Percentiles rank a stretch among this genome's conserved stretches.
Evolutionary conservation across 2,113 vertebrate genomes (phyloP).

Genomic region (Alexandromys fortis): DNA sequence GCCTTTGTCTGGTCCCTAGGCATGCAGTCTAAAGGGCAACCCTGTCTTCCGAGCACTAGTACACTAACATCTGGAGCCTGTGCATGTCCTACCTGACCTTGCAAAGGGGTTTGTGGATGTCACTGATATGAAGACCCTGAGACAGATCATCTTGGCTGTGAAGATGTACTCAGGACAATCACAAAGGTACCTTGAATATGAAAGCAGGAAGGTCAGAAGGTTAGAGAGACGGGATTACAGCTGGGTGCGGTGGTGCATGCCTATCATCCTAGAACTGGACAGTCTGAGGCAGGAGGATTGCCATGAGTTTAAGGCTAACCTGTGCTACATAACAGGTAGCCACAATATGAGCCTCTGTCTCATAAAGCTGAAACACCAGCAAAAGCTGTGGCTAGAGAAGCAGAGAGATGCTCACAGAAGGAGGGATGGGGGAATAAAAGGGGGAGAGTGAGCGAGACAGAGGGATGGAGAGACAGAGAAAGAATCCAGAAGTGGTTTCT

Average conservation of each 20-base stretch:
- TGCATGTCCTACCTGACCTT: neutral
- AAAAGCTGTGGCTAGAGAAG: neutral
- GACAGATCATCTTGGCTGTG: neutral
- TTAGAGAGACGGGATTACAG: neutral
- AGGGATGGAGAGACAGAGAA: neutral
- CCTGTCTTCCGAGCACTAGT: neutral
- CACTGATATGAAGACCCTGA: neutral
- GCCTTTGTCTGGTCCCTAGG: neutral
- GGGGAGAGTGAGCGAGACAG: accelerated
- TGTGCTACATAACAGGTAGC: neutral
- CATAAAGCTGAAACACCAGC: neutral
- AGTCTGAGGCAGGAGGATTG: neutral
- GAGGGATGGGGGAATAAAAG: accelerated
- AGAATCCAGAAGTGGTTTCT: neutral
- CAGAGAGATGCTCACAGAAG: neutral
- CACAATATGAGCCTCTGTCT: neutral
- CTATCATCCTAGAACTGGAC: neutral
- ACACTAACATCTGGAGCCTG: neutral
- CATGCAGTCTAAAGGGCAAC: neutral
- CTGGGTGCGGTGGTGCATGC: neutral
- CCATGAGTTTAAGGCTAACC: neutral
- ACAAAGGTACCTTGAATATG: neutral
- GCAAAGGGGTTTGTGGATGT: neutral
- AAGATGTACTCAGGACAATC: neutral
- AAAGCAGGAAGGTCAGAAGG: neutral